phyloP scores from a whole-genome alignment of 2,113 vertebrate species.

The Eretmochelys imbricata region DNA sequence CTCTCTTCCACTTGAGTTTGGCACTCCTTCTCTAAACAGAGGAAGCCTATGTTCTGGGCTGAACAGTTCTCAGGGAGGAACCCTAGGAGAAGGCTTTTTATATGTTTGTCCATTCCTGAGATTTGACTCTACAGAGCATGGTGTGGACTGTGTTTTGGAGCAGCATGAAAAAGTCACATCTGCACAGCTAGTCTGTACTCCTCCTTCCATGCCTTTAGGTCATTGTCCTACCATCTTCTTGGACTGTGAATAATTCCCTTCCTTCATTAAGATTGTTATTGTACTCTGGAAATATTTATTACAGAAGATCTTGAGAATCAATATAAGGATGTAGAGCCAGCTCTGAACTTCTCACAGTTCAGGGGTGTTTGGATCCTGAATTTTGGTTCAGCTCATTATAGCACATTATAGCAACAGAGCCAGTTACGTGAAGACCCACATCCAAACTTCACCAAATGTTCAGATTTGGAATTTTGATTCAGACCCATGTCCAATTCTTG shows the following conservation, averaged over 20 bases:
- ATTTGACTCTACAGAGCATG: background rate
- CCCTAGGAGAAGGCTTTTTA: background rate
- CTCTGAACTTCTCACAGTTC: constrained; percentile 36
- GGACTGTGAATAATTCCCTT: background rate
- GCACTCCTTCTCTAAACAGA: too few relatives aligned
- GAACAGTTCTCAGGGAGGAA: background rate
- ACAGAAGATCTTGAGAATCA: constrained; percentile 25
- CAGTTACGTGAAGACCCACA: background rate
- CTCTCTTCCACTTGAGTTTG: too few relatives aligned
- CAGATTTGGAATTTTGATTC: background rate
- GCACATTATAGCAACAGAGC: background rate
- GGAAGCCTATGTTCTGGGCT: background rate
- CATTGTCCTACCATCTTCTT: background rate
- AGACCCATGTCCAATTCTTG: background rate
- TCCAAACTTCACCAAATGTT: background rate
- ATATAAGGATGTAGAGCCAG: background rate
- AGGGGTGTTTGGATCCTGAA: background rate
- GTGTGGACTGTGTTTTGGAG: background rate
- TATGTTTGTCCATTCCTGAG: background rate
- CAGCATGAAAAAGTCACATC: background rate
- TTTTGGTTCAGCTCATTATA: background rate
- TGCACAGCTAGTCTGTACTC: background rate
- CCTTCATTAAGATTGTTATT: background rate
- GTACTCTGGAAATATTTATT: constrained; percentile 1
- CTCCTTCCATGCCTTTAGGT: background rate